Percentiles rank a stretch among this genome's conserved stretches.
phyloP scores from a whole-genome alignment of 2,113 vertebrate species.

The Cyanoderma ruficeps region DNA sequence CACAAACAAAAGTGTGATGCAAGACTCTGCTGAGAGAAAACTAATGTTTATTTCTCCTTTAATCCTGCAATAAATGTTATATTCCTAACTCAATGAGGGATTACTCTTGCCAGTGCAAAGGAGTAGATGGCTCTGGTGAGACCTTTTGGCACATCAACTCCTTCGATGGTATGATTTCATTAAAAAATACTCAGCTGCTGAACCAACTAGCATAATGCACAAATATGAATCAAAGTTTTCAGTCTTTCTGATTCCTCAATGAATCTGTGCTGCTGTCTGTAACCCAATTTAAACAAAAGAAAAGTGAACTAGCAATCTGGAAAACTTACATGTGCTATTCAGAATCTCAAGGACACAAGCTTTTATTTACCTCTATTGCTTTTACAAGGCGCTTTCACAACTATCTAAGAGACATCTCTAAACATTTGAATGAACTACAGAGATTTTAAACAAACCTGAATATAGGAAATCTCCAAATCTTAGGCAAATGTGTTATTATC shows the following conservation, averaged over 20 bases:
- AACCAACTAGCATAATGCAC: not conserved
- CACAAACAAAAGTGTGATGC: not conserved
- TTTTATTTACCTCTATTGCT: not conserved
- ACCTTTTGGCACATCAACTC: not conserved
- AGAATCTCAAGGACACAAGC: not conserved
- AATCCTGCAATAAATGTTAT: not conserved
- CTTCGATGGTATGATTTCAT: not conserved
- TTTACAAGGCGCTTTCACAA: not conserved
- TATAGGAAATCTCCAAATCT: not conserved
- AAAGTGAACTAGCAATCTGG: not conserved
- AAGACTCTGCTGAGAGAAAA: not conserved
- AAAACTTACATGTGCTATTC: not conserved
- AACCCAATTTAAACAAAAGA: not conserved
- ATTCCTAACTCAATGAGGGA: not conserved
- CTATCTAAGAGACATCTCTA: not conserved
- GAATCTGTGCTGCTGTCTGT: not conserved
- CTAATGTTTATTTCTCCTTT: not conserved
- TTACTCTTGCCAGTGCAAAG: not conserved
- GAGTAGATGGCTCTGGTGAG: not conserved
- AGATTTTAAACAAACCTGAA: not conserved
- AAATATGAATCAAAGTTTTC: not conserved
- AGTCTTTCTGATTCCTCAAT: not conserved
- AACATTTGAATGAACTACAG: not conserved
- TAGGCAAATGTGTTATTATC: not conserved
- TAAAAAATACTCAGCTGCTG: not conserved